Percentiles rank a stretch among this genome's conserved stretches.
Conservation (phyloP, 2,888 invertebrate species). For the Nomada fabriciana region DNA sequence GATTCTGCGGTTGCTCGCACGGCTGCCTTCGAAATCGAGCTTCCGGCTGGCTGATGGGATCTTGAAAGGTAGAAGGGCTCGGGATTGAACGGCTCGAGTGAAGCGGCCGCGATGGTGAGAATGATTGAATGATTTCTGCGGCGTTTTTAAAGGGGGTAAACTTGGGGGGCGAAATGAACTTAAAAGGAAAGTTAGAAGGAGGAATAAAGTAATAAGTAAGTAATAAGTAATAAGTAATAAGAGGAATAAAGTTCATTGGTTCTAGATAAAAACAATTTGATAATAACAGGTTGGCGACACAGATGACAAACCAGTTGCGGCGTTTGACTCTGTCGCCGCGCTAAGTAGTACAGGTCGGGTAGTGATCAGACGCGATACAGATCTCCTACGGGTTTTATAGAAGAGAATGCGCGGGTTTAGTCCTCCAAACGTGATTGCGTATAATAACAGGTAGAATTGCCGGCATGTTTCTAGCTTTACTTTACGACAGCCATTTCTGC, state of each 20-base stretch:
- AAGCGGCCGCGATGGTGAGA: background rate
- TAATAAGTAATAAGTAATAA: too few species aligned
- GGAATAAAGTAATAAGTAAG: too few species aligned
- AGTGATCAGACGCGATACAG: background rate
- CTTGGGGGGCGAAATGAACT: too few species aligned
- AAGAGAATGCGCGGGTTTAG: background rate
- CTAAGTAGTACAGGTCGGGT: slow-evolving; percentile 4
- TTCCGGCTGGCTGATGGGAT: background rate
- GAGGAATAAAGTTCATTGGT: too few species aligned
- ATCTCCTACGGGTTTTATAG: too few species aligned
- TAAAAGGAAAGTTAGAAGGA: too few species aligned
- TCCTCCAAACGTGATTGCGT: background rate
- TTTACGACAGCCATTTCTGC: background rate
- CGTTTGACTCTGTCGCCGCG: too few species aligned
- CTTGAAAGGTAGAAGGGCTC: too few species aligned
- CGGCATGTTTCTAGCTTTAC: background rate
- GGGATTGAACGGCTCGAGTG: background rate
- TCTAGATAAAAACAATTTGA: too few species aligned
- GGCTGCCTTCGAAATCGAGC: background rate
- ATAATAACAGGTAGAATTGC: slow-evolving; percentile 7
- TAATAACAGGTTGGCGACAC: too few species aligned
- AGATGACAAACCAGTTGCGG: too few species aligned
- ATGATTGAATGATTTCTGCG: background rate
- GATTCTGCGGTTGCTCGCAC: slow-evolving; percentile 1
- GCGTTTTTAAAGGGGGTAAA: too few species aligned